Conservation (phyloP, 2,797 vertebrate species). For the Phaenicophaeus curvirostris region DNA sequence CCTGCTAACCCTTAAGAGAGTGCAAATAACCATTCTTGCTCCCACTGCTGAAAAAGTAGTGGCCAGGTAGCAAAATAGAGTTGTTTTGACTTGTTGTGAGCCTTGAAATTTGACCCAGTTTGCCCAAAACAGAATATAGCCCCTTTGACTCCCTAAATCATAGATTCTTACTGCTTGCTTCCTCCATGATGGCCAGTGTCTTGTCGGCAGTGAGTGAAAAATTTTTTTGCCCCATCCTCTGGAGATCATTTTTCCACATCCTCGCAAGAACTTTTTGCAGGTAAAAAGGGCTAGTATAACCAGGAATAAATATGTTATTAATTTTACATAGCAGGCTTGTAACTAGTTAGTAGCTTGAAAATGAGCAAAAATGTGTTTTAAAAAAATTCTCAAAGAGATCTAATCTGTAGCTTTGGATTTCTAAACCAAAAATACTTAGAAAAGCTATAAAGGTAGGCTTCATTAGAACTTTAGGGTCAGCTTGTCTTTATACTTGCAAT, state of each 20-base stretch:
- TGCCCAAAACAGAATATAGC: neutral
- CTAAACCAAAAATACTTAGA: slow-evolving; percentile 7
- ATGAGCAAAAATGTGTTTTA: neutral
- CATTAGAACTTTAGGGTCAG: neutral
- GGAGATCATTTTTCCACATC: neutral
- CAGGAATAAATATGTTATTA: neutral
- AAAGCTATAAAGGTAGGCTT: neutral
- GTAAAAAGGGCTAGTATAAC: neutral
- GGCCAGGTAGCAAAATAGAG: neutral
- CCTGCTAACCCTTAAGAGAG: neutral
- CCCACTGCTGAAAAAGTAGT: neutral
- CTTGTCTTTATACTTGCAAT: slow-evolving; percentile 2
- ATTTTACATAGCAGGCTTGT: neutral
- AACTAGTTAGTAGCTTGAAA: neutral
- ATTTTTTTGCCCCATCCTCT: neutral
- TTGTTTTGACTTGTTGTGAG: neutral
- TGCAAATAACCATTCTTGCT: neutral
- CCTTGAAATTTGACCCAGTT: neutral
- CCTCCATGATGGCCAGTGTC: neutral
- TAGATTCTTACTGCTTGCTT: neutral
- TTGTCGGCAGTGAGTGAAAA: neutral
- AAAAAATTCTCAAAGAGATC: neutral
- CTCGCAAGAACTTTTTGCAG: neutral
- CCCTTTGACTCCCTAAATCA: neutral
- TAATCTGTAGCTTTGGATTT: slow-evolving; percentile 19